Base-by-base conservation (phyloP, 30 jellyfish, hydroid and myxozoan genomes). In the Chrysaora quinquecirrha region DNA sequence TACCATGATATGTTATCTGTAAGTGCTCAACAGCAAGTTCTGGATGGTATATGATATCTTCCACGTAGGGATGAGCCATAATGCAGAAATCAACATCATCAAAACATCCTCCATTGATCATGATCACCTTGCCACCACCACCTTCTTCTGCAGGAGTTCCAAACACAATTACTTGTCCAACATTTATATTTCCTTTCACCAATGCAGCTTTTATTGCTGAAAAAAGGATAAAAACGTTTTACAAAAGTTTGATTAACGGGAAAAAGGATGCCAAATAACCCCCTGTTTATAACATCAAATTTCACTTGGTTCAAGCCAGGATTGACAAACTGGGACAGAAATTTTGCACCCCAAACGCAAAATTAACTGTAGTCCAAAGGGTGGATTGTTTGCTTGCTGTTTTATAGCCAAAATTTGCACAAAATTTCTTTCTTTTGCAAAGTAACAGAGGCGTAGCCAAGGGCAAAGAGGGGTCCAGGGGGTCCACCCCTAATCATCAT, bases 111-210 rank as follows among this genome's bases (percentile, higher is more conserved):
- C 79, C 75, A 48, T 78, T 71, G 0, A 91, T 85, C 96, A 91
- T 85, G 48, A 60, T 32, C 7, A 54, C 78, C 73, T 91, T 91
- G 4, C 98, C 98, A 52, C 96, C 98, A 7, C 95, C 98, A 7
- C 85, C 95, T 78, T 91, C 98, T 70, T 91, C 98, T 1, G 96
- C 98, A 27, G 98, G 98, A n/a, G 98, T 91, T 38, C 98, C 98
- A 85, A 48, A 84, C 30, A 93, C 98, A 73, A 81, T 50, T 0
- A 93, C 34, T 48, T 86, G 82, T 18, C 78, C 87, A 19, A 19
- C 48, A 50, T 23, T 25, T 11, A 48, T 31, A 34, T 48, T 29
- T 30, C 34, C 90, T 30, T 7, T 23, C 32, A 68, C 23, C 14
- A 80, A 71, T 1, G 83, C 90, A 2, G 90, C 90, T 32, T 80